Base-by-base conservation (phyloP, 2,888 invertebrate species). In the Drosophila suboccidentalis region DNA sequence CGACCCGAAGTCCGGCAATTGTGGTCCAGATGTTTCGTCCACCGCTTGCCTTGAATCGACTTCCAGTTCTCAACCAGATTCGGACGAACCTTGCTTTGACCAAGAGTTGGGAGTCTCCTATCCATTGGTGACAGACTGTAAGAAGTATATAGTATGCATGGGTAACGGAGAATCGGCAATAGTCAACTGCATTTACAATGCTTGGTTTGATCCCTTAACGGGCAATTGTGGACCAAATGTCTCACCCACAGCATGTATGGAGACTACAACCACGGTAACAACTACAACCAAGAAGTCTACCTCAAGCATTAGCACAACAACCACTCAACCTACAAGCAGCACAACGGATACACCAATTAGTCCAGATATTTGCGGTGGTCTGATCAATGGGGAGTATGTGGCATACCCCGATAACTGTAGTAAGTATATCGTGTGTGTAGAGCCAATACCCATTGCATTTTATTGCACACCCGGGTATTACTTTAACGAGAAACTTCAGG, bases 381-480 rank as follows among this genome's bases (percentile, higher is more conserved):
- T 77, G n/a, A 44, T 38, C 0, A 41, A 74, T 3, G 85, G 81
- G 0, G 62, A 76, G 5, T 77, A 84, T 29, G 71, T 89, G 1
- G 62, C 80, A 22, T 90, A 91, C 65, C 90, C 90, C 2, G 76
- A 81, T 44, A 76, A 87, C 43, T 91, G 91, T 38, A 75, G 69
- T 0, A 90, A 90, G 57, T 90, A 83, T 41, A 80, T 90, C 4
- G 57, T 72, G 0, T 91, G 91, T 53, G 64, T 60, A 0, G 57
- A 64, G 8, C 89, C 90, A 0, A 92, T 91, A 32, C 82, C 82
- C 43, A 91, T 91, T 72, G 93, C 94, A 49, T 94, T 94, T 55
- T 94, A 95, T 17, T 94, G 94, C 47, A 93, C 93, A 10, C 93
- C 93, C 0, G 93, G 93, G 17, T 92, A 94, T 11, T 94, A 94